Base-by-base conservation (phyloP, 1,140 invertebrate genomes). In the Drosophila subpulchrella region DNA sequence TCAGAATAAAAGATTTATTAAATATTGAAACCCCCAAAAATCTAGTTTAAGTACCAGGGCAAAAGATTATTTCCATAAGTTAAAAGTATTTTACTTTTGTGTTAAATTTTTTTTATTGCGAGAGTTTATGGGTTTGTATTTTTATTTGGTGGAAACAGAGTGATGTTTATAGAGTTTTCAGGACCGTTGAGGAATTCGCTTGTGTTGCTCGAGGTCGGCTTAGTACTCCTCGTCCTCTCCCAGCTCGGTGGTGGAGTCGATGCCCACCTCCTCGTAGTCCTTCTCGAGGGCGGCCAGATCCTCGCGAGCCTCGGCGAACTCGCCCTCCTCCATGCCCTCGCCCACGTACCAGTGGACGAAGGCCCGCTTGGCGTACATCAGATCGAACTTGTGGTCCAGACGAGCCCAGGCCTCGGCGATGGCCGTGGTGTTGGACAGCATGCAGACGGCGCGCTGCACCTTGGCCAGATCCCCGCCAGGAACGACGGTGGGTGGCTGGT, bases 311-410 rank as follows among this genome's bases (percentile, higher is more conserved):
- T 97, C 97, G 2, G 95, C 95, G 93, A 97, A 97, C 92, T 97
- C 96, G 42, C 96, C 96, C 93, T 97, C 96, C 92, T 97, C 96
- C 96, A 97, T 97, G 89, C 96, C 96, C 93, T 97, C 96, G 58
- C 96, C 96, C 13, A 97, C 96, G 81, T 96, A 96, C 96, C 96
- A 97, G 90, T 97, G 96, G 17, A 97, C 96, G 84, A 97, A 97
- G 41, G 96, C 96, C 68, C 96, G 93, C 94, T 97, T 97, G 88
- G 95, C 95, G 93, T 96, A 97, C 96, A 94, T 97, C 53, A 97
- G 92, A 85, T 97, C 96, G 91, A 97, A 97, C 92, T 97, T 97
- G 85, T 96, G 95, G 91, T 97, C 95, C 46, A 97, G 92, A 70
- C 96, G 94, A 41, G 95, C 95, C 96, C 96, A 97, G 12, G 96